A percentile compares a stretch with the other conserved stretches of the same genome.
These are phyloP conservation scores for Laupala kohalensis DNA, from an alignment of 1,140 invertebrate genomes.

Conservation along the genomic window DNA sequence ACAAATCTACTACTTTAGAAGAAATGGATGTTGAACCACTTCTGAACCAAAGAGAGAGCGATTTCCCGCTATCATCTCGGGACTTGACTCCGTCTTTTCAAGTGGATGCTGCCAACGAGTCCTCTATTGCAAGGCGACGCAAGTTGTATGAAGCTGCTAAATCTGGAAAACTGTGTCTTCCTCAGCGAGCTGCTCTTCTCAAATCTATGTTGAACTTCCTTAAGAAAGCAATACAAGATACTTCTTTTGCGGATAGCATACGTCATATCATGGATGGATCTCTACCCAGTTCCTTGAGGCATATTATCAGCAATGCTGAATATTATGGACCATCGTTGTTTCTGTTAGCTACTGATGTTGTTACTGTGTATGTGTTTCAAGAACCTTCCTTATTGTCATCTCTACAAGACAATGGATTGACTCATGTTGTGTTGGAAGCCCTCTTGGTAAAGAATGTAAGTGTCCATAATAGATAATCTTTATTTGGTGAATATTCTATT, in stretches of 20 bases:
- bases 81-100: background rate
- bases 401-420: slow-evolving; percentile 78
- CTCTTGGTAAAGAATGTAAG: slow-evolving; percentile 71
- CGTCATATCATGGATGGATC: slow-evolving; percentile 84
- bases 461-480: slow-evolving; percentile 3
- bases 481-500: too few species aligned
- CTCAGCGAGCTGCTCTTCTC: slow-evolving; percentile 69
- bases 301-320: slow-evolving; percentile 85
- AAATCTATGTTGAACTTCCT: slow-evolving; percentile 85
- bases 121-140: slow-evolving; percentile 14
- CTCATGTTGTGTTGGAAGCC: slow-evolving; percentile 76
- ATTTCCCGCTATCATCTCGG: too few species aligned
- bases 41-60: background rate
- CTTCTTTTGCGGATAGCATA: slow-evolving; percentile 70
- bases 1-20: background rate
- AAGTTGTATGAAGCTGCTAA: slow-evolving; percentile 24
- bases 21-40: background rate
- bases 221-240: slow-evolving; percentile 73
- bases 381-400: slow-evolving; percentile 77
- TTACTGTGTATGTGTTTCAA: slow-evolving; percentile 87
- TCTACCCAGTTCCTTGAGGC: slow-evolving; percentile 67
- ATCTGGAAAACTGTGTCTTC: slow-evolving; percentile 49
- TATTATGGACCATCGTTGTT: slow-evolving; percentile 86
- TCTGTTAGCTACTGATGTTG: slow-evolving; percentile 77
- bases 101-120: background rate